Evolutionary conservation across 2,797 vertebrate genomes (phyloP).

Genomic region (Myotis findleyi): DNA sequence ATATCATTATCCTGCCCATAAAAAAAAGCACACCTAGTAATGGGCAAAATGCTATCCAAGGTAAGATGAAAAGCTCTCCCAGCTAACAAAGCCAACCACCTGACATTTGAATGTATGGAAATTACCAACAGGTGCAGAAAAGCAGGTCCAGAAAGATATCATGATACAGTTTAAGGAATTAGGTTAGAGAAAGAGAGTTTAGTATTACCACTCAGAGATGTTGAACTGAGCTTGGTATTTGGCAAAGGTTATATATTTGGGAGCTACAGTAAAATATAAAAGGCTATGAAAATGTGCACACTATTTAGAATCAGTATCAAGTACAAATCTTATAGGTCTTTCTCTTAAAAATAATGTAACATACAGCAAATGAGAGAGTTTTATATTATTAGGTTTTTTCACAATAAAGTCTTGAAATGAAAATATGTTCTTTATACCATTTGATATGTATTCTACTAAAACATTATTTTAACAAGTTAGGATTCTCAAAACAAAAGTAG

Average conservation of each 20-base stretch:
- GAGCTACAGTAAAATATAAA: slow-evolving; percentile 33
- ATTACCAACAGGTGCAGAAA: slow-evolving; percentile 45
- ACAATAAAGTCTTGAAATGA: neutral
- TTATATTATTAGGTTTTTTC: neutral
- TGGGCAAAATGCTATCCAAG: slow-evolving; percentile 9
- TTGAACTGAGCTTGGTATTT: slow-evolving; percentile 55
- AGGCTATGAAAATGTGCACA: slow-evolving; percentile 1
- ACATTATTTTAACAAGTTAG: neutral
- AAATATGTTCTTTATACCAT: neutral
- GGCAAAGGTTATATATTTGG: slow-evolving; percentile 28
- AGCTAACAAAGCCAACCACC: neutral
- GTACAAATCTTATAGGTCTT: neutral
- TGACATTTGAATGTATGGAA: slow-evolving; percentile 59
- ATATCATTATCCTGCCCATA: slow-evolving; percentile 79
- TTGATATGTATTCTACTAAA: neutral
- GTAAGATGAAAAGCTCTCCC: slow-evolving; percentile 48
- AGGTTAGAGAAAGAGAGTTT: neutral
- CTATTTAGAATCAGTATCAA: slow-evolving; percentile 27
- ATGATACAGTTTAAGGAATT: slow-evolving; percentile 57
- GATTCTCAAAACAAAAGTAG: neutral
- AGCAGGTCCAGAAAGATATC: slow-evolving; percentile 24
- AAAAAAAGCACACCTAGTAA: slow-evolving; percentile 69
- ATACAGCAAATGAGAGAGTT: neutral
- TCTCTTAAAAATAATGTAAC: neutral
- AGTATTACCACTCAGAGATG: neutral